Percentiles rank a stretch among this genome's conserved stretches.
phyloP scores from a whole-genome alignment of 2,113 vertebrate genomes.

The Pteropus alecto region DNA sequence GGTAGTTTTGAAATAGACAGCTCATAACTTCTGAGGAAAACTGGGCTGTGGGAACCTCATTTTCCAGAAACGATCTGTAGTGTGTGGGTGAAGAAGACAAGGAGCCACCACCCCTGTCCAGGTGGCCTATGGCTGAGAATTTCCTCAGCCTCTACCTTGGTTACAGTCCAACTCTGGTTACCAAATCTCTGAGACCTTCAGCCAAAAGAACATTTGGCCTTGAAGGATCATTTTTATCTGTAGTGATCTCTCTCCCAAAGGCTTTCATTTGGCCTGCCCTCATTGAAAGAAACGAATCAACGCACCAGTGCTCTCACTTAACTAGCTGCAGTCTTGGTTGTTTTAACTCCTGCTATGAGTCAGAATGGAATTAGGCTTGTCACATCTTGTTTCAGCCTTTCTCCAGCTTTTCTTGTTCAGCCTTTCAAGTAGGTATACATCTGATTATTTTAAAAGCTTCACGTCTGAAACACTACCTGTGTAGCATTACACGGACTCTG shows the following conservation, averaged over 20 bases:
- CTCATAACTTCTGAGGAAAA: neutral
- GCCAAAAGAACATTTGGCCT: constrained; percentile 58
- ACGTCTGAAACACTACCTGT: neutral
- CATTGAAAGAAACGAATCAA: neutral
- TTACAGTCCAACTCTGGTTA: constrained; percentile 55
- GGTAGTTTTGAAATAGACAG: neutral
- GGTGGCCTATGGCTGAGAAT: neutral
- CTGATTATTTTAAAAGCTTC: constrained; percentile 2
- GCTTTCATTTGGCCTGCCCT: neutral
- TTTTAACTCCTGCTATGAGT: constrained; percentile 36
- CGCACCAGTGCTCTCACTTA: neutral
- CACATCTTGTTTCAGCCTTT: constrained; percentile 59
- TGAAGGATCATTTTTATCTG: constrained; percentile 43
- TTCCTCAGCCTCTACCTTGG: constrained; percentile 4
- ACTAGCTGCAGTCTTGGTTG: constrained; percentile 25
- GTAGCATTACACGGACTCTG: neutral
- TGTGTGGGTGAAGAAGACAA: neutral
- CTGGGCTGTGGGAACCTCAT: neutral
- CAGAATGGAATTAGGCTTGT: constrained; percentile 64
- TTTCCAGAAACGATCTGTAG: neutral
- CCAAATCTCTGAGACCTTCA: constrained; percentile 35
- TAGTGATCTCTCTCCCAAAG: constrained; percentile 40
- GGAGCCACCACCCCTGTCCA: neutral
- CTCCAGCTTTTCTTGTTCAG: neutral
- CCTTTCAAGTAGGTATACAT: neutral